Evolutionary conservation across 2,888 invertebrate species (phyloP).

Genomic region (Conops quadrifasciatus): DNA sequence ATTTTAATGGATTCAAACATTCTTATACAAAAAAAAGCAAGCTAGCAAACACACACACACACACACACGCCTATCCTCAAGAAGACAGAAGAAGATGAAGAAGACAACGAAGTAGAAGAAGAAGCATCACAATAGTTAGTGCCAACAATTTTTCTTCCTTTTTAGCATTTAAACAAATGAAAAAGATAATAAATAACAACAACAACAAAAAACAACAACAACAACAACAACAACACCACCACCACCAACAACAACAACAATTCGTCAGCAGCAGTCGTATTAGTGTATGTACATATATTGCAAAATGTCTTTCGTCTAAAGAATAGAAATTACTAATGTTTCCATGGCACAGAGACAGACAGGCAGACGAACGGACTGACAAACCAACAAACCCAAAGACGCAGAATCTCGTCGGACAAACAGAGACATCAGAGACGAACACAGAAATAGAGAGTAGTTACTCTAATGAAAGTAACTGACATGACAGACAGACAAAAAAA

Average conservation of each 20-base stretch:
- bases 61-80: no score
- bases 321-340: no score
- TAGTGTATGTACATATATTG: background rate
- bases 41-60: background rate
- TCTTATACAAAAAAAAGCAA: no score
- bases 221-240: constrained; percentile 12
- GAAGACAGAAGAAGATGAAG: no score
- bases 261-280: constrained; percentile 2
- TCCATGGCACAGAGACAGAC: background rate
- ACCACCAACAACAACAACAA: background rate
- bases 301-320: background rate
- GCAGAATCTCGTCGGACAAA: no score
- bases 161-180: background rate
- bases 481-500: background rate
- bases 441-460: no score
- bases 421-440: background rate
- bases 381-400: no score
- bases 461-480: background rate
- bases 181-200: background rate
- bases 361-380: background rate
- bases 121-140: background rate
- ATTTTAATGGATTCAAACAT: no score
- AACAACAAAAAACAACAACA: background rate
- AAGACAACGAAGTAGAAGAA: background rate
- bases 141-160: background rate